Conservation (phyloP, 2,888 invertebrate genomes). For the Tipula unca region DNA sequence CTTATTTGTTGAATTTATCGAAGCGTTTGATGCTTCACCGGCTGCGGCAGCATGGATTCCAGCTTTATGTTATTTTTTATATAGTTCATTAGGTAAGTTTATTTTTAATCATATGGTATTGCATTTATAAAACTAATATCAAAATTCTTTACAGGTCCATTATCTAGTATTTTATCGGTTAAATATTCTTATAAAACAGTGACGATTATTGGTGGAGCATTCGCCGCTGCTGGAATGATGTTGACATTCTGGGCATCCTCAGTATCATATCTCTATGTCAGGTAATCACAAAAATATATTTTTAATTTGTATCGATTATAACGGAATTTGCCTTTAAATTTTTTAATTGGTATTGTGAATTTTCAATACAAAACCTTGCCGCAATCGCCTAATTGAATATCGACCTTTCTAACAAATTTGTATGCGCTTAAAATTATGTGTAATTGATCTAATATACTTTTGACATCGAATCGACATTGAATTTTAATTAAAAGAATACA, state of each 20-base stretch:
- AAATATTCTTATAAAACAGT: conserved; percentile 78
- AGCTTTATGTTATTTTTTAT: conserved; percentile 79
- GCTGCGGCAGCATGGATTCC: conserved; percentile 74
- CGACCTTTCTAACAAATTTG: neutral
- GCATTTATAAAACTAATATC: neutral
- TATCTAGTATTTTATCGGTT: conserved; percentile 76
- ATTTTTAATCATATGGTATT: neutral
- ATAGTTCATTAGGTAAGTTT: conserved; percentile 70
- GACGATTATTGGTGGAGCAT: conserved; percentile 71
- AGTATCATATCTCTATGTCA: conserved; percentile 69
- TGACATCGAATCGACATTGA: neutral
- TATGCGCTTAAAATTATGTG: neutral
- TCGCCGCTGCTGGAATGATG: conserved; percentile 77
- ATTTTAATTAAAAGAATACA: neutral
- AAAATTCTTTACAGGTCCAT: conserved; percentile 57
- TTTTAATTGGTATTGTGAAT: neutral
- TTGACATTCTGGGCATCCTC: conserved; percentile 72
- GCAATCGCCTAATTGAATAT: neutral
- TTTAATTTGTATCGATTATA: neutral
- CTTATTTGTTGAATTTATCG: conserved; percentile 70
- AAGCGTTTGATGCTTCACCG: conserved; percentile 64
- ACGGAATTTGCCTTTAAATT: neutral
- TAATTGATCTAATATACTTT: neutral
- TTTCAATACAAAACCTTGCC: neutral
- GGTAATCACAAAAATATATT: conserved; percentile 44